phyloP scores from a whole-genome alignment of 2,113 vertebrate genomes.

The Corythaeola cristata region DNA sequence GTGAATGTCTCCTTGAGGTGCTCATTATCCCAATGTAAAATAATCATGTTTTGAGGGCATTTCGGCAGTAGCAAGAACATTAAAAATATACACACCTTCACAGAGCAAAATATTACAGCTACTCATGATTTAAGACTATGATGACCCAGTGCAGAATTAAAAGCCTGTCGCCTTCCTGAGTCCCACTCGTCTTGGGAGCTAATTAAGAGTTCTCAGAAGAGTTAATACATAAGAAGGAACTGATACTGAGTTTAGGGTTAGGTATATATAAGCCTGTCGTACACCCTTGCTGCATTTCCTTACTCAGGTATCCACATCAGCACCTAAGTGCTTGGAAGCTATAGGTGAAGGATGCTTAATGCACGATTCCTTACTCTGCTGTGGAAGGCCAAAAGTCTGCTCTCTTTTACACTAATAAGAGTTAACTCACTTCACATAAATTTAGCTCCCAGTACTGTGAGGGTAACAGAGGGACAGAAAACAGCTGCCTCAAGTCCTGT shows the following conservation, averaged over 20 bases:
- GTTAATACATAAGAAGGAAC: neutral
- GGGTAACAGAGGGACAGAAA: neutral
- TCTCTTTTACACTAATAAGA: neutral
- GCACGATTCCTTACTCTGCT: neutral
- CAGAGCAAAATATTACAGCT: neutral
- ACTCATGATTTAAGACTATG: neutral
- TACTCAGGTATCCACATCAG: neutral
- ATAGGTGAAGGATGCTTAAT: neutral
- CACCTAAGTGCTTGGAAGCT: neutral
- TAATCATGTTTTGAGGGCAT: neutral
- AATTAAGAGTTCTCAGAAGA: neutral
- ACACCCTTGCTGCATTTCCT: neutral
- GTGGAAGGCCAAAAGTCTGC: neutral
- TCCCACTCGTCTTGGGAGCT: neutral
- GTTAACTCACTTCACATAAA: neutral
- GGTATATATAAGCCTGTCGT: neutral
- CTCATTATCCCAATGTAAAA: neutral
- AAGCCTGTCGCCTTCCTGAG: neutral
- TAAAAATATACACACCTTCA: neutral
- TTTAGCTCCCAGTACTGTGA: neutral
- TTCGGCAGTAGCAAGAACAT: neutral
- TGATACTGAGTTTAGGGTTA: neutral
- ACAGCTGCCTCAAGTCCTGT: neutral
- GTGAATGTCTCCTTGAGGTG: neutral
- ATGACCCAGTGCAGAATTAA: neutral